Conservation (phyloP, 2,888 invertebrate species). For the Oithona nana region DNA sequence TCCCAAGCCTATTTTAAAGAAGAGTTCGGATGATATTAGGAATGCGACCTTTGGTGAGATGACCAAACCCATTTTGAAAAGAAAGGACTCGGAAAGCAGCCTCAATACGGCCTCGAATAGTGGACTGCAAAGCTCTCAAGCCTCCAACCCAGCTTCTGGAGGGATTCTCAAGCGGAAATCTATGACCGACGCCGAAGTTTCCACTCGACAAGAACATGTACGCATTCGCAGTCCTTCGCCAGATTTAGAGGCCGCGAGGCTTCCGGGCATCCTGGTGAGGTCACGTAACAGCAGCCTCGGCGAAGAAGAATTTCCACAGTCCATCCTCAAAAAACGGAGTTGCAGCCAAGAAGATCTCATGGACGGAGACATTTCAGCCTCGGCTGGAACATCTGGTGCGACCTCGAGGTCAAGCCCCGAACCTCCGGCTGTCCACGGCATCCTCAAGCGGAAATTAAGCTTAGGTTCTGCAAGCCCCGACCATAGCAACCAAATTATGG, state of each 20-base stretch:
- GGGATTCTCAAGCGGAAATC: conserved; percentile 4
- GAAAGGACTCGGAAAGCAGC: neutral
- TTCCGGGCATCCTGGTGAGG: neutral
- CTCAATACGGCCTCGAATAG: no score
- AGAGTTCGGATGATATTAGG: conserved; percentile 14
- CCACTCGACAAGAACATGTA: conserved; percentile 1
- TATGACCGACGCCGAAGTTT: neutral
- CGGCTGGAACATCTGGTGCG: neutral
- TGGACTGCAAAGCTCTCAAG: no score
- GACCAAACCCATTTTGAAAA: neutral
- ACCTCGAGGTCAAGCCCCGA: conserved; percentile 18
- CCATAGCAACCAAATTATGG: conserved; percentile 26
- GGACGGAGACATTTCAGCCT: neutral
- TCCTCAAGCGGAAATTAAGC: conserved; percentile 48
- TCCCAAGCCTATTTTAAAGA: conserved; percentile 13
- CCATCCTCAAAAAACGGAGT: conserved; percentile 40
- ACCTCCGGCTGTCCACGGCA: conserved; percentile 46
- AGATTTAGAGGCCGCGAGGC: neutral
- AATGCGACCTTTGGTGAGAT: no score
- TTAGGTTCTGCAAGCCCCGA: conserved; percentile 33
- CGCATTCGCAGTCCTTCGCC: conserved; percentile 12
- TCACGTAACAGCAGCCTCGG: conserved; percentile 8
- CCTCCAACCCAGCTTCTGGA: no score
- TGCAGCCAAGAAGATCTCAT: neutral
- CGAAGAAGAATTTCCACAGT: conserved; percentile 21